These are phyloP conservation scores for Carposina sasakii DNA, from an alignment of 1,140 invertebrate species.

Conservation along the genomic window DNA sequence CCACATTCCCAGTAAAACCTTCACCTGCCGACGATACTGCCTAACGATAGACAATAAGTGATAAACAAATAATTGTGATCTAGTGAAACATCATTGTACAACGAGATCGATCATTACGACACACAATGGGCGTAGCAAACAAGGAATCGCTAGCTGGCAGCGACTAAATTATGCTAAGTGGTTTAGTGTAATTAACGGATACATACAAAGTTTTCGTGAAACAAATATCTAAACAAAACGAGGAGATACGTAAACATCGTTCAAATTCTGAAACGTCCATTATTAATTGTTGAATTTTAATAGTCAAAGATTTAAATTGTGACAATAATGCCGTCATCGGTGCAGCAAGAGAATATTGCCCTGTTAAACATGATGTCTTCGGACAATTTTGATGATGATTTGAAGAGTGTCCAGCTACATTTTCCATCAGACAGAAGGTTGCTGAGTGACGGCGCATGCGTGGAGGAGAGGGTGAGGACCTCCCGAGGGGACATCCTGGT, in stretches of 20 bases:
- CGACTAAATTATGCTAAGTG: too few species aligned
- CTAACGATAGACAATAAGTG: constrained; percentile 29
- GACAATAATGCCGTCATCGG: constrained; percentile 49
- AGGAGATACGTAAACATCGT: too few species aligned
- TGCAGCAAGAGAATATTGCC: constrained; percentile 59
- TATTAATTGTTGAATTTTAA: too few species aligned
- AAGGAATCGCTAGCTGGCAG: constrained; percentile 20
- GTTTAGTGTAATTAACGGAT: too few species aligned
- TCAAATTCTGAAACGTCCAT: too few species aligned
- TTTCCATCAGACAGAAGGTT: constrained; percentile 81
- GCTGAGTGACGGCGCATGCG: constrained; percentile 83
- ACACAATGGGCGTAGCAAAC: constrained; percentile 20
- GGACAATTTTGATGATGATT: constrained; percentile 92
- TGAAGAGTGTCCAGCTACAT: constrained; percentile 93
- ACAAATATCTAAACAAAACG: too few species aligned
- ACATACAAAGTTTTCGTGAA: too few species aligned
- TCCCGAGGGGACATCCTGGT: constrained; percentile 91
- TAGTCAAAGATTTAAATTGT: too few species aligned
- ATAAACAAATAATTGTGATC: constrained; percentile 30
- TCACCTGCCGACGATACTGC: constrained; percentile 25
- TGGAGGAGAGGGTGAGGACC: constrained; percentile 85
- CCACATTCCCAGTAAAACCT: constrained; percentile 32
- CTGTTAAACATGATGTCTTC: constrained; percentile 81
- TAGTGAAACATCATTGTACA: constrained; percentile 18
- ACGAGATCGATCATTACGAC: neutral